Conservation (phyloP, 2,888 invertebrate genomes). For the Pasiphila rectangulata region DNA sequence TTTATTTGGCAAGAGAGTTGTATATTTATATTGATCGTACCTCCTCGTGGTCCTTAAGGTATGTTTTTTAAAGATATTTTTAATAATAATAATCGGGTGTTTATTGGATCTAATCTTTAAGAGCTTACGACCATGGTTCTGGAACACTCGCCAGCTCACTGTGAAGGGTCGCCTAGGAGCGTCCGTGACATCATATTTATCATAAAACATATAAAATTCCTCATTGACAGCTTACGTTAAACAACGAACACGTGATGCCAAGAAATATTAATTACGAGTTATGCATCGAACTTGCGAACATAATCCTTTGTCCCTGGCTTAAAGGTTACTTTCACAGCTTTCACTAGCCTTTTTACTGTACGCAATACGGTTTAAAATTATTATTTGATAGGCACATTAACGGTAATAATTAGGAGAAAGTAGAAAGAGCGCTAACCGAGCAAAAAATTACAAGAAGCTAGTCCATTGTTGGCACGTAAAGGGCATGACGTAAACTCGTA, state of each 20-base stretch:
- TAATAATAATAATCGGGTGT: too few relatives aligned
- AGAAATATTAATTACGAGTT: conserved; percentile 25
- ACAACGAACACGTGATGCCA: conserved; percentile 26
- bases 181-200: too few relatives aligned
- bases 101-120: too few relatives aligned
- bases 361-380: conserved; percentile 18
- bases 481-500: conserved; percentile 41
- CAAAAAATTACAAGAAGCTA: conserved; percentile 49
- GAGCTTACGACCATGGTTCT: too few relatives aligned
- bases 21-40: neutral
- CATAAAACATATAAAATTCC: conserved; percentile 18
- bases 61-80: too few relatives aligned
- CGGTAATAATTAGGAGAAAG: conserved; percentile 63
- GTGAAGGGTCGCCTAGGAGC: too few relatives aligned
- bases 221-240: conserved; percentile 26
- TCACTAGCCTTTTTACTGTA: conserved; percentile 5
- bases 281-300: conserved; percentile 16
- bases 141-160: too few relatives aligned
- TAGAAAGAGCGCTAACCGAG: conserved; percentile 46
- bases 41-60: too few relatives aligned
- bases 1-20: conserved; percentile 9
- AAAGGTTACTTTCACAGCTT: conserved; percentile 23
- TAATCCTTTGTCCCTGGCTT: conserved; percentile 27
- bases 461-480: conserved; percentile 56
- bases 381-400: conserved; percentile 21